These are phyloP conservation scores for Kryptolebias marmoratus DNA, from an alignment of 2,113 vertebrate species.

Conservation along the genomic window DNA sequence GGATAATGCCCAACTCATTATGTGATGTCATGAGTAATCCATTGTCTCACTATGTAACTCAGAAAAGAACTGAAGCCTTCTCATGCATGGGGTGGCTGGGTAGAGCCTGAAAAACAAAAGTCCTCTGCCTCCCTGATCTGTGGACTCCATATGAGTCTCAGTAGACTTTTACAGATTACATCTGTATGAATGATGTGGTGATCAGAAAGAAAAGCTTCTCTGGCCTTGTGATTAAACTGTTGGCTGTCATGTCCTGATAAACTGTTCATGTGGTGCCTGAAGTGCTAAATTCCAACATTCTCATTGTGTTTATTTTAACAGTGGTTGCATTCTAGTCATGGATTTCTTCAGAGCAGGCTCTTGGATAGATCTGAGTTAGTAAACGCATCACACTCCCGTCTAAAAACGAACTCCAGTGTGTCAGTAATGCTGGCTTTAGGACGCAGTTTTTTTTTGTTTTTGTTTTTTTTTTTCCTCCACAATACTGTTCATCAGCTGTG, in stretches of 20 bases:
- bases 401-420: conserved; percentile 44
- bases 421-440: conserved; percentile 53
- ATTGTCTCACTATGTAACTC: conserved; percentile 67
- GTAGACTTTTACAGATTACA: conserved; percentile 37
- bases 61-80: conserved; percentile 72
- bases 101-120: conserved; percentile 54
- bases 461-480: conserved; percentile 12
- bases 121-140: conserved; percentile 33
- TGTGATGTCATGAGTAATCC: conserved; percentile 69
- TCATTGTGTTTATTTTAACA: conserved; percentile 48
- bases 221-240: conserved; percentile 58
- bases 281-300: conserved; percentile 61
- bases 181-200: conserved; percentile 46
- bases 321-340: conserved; percentile 68
- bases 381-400: conserved; percentile 62
- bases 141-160: conserved; percentile 37
- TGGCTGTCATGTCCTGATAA: conserved; percentile 55
- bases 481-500: conserved; percentile 58
- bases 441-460: conserved; percentile 50
- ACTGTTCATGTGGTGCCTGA: conserved; percentile 63
- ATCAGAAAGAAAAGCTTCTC: conserved; percentile 49
- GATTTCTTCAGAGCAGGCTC: conserved; percentile 81
- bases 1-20: conserved; percentile 69
- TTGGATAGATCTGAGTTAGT: conserved; percentile 76
- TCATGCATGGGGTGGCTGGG: conserved; percentile 56